Base-by-base conservation (phyloP, 2,797 vertebrate genomes). In the Ctenopoma kingsleyae region DNA sequence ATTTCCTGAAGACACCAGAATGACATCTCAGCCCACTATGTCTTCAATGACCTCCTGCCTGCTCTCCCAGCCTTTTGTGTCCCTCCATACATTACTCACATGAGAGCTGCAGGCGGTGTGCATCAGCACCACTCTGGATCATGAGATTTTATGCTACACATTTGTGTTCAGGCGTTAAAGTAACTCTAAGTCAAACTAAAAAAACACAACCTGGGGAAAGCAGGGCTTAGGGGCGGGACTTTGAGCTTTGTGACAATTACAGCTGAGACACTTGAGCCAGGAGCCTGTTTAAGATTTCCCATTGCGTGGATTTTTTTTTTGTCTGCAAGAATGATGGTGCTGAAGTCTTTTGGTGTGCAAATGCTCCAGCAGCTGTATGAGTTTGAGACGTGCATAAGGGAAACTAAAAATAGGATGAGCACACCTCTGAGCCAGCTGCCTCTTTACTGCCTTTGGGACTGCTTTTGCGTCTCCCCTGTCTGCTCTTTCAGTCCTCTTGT, bases 371-470 rank as follows among this genome's bases (percentile, higher is more conserved):
- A 94, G 93, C 91, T 91, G 91, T 88, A 87, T 90, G 80, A 91
- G 84, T 82, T 84, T 79, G 83, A 87, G 81, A 91, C 84, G 71
- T 74, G 78, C 70, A 87, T 78, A 77, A 70, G 80, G 77, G 77
- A 86, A 84, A 89, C 92, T 93, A 94, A 93, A 94, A 93, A 93
- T 94, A 94, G 92, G 90, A 87, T 43, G 23, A 19, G 44, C 80
- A 89, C 87, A 91, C 91, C 87, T 91, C 85, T 67, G 78, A 92
- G 89, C 91, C 92, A 93, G 92, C 89, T 93, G 91, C 89, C 86
- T 93, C 89, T 80, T 88, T 65, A 17, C 76, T 84, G 82, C 90
- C 89, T 91, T 71, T 84, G 88, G 86, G 89, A 87, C 81, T 73
- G 70, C 73, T 78, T 86, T 63, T 76, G 52, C 71, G 0, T 86